Evolutionary conservation across 2,113 vertebrate species (phyloP), one percentile per base, ranked within the genome.

Genomic region (Rhinichthys klamathensis): DNA sequence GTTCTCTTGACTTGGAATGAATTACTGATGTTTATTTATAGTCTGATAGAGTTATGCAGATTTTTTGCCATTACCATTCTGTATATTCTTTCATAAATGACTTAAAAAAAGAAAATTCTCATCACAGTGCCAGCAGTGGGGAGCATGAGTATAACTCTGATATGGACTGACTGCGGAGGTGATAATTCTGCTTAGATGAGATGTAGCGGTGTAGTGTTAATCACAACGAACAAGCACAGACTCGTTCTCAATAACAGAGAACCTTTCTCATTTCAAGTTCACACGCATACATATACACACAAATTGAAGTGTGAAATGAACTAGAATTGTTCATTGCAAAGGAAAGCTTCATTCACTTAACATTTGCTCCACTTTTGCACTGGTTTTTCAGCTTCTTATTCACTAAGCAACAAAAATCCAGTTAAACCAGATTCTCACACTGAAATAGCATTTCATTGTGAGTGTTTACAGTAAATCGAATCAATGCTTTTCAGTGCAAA

Each of bases 131-230:
- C 80, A 81, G 74, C 60, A 80, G 60, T 54, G 13, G 60, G 56
- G 76, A 65, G 9, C 25, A 23, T 21, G 80, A 30, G 30, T 54
- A 56, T 46, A 54, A 18, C 49, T 70, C 25, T n/a, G 80, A 82
- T 54, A 54, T 58, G 35, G 56, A 61, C 56, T 61, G 41, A 79
- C 78, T 65, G 69, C 44, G 65, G 63, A 67, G 74, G 80, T 84
- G 85, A 79, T 86, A 82, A 87, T 86, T 89, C 78, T 25, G 70
- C 87, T 82, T 74, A 54, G 83, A 58, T 79, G 67, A 81, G 77
- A 44, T 76, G 80, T 76, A 83, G 72, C 73, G 16, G 73, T 56
- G 65, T 74, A 73, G 61, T 82, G 77, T 74, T 87, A 82, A 89
- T 86, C 77, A 78, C 73, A 82, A 58, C 25, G 82, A 77, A 84